A percentile compares a stretch with the other conserved stretches of the same genome.
Conservation (phyloP, 2,113 vertebrate species). For the Ceyx cyanopectus region DNA sequence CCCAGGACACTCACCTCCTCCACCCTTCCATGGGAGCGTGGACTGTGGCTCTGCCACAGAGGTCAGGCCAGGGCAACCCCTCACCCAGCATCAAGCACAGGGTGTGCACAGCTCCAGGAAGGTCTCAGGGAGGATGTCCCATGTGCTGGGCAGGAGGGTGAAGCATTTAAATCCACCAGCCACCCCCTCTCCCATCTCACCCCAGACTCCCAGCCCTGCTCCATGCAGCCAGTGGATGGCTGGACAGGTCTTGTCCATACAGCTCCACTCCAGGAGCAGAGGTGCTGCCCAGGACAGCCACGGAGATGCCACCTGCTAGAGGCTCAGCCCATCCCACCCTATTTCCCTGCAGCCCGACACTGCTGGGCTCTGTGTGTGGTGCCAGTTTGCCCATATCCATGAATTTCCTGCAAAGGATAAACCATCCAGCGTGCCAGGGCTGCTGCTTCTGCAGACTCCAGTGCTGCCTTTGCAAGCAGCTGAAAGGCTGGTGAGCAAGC, state of each 20-base stretch:
- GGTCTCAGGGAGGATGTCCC: background rate
- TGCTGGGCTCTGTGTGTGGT: rapidly evolving
- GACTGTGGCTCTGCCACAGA: background rate
- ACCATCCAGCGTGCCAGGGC: background rate
- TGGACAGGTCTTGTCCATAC: background rate
- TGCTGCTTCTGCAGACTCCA: background rate
- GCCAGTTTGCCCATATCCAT: background rate
- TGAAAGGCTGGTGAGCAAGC: background rate
- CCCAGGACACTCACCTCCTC: background rate
- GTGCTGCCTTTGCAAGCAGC: background rate
- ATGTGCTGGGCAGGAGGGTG: rapidly evolving
- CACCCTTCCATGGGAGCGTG: rapidly evolving
- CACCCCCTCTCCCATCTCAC: background rate
- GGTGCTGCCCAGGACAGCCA: background rate
- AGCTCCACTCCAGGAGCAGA: background rate
- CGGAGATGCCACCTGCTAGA: rapidly evolving
- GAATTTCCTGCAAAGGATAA: background rate
- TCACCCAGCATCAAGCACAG: background rate
- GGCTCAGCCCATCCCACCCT: background rate
- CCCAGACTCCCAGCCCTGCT: background rate
- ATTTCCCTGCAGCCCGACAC: background rate
- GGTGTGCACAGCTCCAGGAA: background rate
- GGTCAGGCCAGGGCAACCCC: background rate
- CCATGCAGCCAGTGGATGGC: background rate
- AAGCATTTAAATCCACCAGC: background rate